Evolutionary conservation across 2,888 invertebrate genomes (phyloP).

Genomic region (Orchesella flavescens): DNA sequence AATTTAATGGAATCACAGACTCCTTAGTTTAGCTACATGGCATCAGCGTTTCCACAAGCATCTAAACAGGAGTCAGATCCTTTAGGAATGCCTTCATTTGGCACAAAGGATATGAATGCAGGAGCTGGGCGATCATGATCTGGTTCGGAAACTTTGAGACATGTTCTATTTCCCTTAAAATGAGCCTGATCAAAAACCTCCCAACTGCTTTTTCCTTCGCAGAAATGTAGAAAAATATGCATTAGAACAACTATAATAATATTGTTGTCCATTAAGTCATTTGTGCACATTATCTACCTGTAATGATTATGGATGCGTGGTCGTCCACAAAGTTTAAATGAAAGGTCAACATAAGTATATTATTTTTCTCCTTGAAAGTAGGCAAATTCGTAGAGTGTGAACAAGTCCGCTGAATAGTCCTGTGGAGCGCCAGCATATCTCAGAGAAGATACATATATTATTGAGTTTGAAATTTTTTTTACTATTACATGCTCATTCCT

Average conservation of each 20-base stretch:
- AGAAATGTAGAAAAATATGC: too few species aligned
- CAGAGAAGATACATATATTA: constrained; percentile 42
- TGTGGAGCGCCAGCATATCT: constrained; percentile 56
- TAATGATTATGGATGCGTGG: constrained; percentile 54
- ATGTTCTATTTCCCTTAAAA: constrained; percentile 63
- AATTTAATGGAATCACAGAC: too few species aligned
- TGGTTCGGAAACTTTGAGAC: constrained; percentile 1
- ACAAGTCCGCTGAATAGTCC: constrained; percentile 53
- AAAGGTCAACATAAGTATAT: constrained; percentile 28
- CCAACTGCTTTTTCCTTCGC: constrained; percentile 46
- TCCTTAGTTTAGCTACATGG: neutral
- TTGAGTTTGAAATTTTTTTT: constrained; percentile 15
- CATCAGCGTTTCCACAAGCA: neutral
- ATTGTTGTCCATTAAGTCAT: too few species aligned
- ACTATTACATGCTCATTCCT: constrained; percentile 46
- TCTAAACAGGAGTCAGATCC: neutral
- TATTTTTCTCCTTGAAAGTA: constrained; percentile 69
- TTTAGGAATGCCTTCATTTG: neutral
- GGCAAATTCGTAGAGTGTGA: constrained; percentile 62
- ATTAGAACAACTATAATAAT: too few species aligned
- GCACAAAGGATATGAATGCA: constrained; percentile 35
- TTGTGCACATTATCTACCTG: too few species aligned
- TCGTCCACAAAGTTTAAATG: constrained; percentile 10
- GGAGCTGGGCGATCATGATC: constrained; percentile 7
- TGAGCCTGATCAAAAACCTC: constrained; percentile 60